Conservation (phyloP, 2,797 vertebrate species). For the Meriones psammophilus region DNA sequence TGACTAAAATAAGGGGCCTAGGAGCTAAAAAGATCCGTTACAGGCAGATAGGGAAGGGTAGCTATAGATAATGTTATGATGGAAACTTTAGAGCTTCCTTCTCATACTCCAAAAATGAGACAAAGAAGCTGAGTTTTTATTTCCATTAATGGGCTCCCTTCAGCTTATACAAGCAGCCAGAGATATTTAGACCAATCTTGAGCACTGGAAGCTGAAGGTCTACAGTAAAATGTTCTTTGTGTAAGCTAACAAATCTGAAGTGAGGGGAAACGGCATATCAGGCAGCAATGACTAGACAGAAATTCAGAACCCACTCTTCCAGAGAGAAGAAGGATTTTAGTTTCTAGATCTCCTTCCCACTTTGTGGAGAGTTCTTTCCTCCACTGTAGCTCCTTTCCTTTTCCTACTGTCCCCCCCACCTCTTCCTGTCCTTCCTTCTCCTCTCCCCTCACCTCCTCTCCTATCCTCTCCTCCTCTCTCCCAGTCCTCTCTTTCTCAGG, state of each 20-base stretch:
- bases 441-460: fast-evolving
- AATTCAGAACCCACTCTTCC: not conserved
- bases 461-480: too few species aligned
- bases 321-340: not conserved
- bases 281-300: not conserved
- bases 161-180: not conserved
- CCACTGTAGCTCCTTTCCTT: too few species aligned
- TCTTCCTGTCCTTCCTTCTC: too few species aligned
- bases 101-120: not conserved
- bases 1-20: not conserved
- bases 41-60: not conserved
- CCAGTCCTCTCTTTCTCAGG: not conserved
- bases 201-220: not conserved
- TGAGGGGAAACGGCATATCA: not conserved
- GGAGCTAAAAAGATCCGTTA: not conserved
- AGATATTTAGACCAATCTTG: not conserved
- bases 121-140: not conserved
- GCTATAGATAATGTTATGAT: not conserved
- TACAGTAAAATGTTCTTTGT: not conserved
- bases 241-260: not conserved
- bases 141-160: too few species aligned
- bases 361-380: too few species aligned
- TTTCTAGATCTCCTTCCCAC: not conserved
- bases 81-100: not conserved
- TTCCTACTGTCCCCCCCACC: fast-evolving